phyloP scores from a whole-genome alignment of 2,888 invertebrate species.

The Epistrophe grossulariae region DNA sequence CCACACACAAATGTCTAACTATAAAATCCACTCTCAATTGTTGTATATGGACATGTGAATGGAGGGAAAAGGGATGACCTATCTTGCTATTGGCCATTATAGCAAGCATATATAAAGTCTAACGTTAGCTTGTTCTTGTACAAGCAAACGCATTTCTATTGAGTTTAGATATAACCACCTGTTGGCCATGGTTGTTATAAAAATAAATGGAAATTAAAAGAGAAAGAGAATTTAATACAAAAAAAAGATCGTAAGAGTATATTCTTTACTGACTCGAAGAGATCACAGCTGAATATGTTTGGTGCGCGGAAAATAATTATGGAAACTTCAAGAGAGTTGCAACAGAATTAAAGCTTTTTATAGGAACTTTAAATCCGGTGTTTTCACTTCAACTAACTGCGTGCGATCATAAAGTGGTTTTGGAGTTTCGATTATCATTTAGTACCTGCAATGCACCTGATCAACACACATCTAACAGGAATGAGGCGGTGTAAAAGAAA shows the following conservation, averaged over 20 bases:
- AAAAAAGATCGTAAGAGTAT: background rate
- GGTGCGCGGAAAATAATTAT: constrained; percentile 43
- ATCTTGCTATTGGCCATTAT: constrained; percentile 68
- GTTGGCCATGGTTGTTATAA: background rate
- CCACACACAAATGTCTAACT: constrained; percentile 31
- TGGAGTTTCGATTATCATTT: constrained; percentile 20
- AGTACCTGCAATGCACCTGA: constrained; percentile 60
- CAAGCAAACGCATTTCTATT: constrained; percentile 65
- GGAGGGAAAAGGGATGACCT: constrained; percentile 41
- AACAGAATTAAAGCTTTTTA: constrained; percentile 65
- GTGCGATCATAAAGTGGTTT: constrained; percentile 1
- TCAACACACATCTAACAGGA: constrained; percentile 9
- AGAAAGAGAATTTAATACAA: constrained; percentile 22
- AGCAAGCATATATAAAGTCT: constrained; percentile 60
- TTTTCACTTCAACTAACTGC: constrained; percentile 4
- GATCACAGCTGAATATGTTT: constrained; percentile 69
- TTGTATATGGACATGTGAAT: constrained; percentile 13
- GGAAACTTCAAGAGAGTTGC: constrained; percentile 52
- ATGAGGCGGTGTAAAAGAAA: background rate
- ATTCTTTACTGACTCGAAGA: constrained; percentile 35
- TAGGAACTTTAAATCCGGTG: constrained; percentile 59
- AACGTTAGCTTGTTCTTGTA: constrained; percentile 33
- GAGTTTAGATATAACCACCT: constrained; percentile 31
- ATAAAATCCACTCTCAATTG: constrained; percentile 20
- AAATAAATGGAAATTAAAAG: background rate